Base-by-base conservation (phyloP, 2,113 vertebrate genomes). In the Pica pica region DNA sequence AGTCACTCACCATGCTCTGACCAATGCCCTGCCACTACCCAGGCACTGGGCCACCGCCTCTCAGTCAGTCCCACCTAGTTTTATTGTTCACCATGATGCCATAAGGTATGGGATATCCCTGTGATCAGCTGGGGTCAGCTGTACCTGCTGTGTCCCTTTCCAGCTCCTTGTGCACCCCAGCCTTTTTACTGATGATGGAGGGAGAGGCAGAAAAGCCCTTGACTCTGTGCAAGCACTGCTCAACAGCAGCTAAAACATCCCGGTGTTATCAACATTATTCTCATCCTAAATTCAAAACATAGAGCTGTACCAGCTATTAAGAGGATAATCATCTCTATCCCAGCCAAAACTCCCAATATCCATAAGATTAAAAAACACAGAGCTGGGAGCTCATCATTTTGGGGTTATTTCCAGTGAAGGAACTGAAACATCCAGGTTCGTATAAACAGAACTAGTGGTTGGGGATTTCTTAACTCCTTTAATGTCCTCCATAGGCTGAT, bases 351-450 rank as follows among this genome's bases (percentile, higher is more conserved):
- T 52, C 37, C 35, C 27, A 41, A 2, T 44, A n/a, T 94, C 22
- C 24, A 4, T 44, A 70, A 49, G 33, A 69, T 56, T 30, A 47
- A 17, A 87, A 89, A 87, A 53, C 49, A 76, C 18, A 53, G 21
- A 56, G 39, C 12, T 22, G 6, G 28, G 61, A 75, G 39, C 14
- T 92, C 56, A 44, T 92, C 24, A 41, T 89, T 96, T 93, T 18
- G 6, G 15, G 21, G 92, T 17, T 68, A 53, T 86, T 75, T 90
- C 65, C 76, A 89, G 71, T 60, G 30, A 84, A 83, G 31, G 47
- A 95, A 81, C 16, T 60, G 68, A 28, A 92, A 81, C 76, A 74
- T 70, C 33, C 63, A 79, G 76, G 21, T 89, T 93, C 22, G 6
- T 77, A 75, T 35, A 46, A 60, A 64, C 19, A 74, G 41, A 83